Evolutionary conservation across 2,888 invertebrate genomes (phyloP).

Genomic region (Lucinisca nassula): DNA sequence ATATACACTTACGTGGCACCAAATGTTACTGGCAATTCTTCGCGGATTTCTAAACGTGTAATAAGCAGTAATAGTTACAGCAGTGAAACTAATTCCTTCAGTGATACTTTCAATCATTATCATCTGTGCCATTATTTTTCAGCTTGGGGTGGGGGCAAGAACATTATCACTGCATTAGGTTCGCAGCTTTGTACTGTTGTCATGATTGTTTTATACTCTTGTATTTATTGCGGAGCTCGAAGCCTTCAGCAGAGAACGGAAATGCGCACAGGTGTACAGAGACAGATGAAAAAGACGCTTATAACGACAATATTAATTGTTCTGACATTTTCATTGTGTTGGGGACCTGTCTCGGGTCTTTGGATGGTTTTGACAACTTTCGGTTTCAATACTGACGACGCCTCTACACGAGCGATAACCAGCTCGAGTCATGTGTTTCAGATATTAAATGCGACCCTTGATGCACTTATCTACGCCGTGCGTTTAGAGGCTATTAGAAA

Average conservation of each 20-base stretch:
- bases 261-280: too few relatives aligned
- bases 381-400: neutral
- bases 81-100: neutral
- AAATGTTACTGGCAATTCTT: too few relatives aligned
- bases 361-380: neutral
- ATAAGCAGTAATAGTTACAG: neutral
- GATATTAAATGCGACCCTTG: too few relatives aligned
- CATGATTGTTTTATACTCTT: neutral
- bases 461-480: too few relatives aligned
- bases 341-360: neutral
- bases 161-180: neutral
- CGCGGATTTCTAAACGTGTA: neutral
- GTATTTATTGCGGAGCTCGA: too few relatives aligned
- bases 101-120: neutral
- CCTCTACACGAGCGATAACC: neutral
- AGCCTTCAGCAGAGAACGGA: too few relatives aligned
- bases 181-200: neutral
- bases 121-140: neutral
- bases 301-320: too few relatives aligned
- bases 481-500: neutral
- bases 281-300: too few relatives aligned
- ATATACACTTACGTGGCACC: neutral
- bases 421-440: neutral
- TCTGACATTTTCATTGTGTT: too few relatives aligned
- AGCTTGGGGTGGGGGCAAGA: neutral